Conservation (phyloP, 2,113 vertebrate genomes). For the Tyrannus savana region DNA sequence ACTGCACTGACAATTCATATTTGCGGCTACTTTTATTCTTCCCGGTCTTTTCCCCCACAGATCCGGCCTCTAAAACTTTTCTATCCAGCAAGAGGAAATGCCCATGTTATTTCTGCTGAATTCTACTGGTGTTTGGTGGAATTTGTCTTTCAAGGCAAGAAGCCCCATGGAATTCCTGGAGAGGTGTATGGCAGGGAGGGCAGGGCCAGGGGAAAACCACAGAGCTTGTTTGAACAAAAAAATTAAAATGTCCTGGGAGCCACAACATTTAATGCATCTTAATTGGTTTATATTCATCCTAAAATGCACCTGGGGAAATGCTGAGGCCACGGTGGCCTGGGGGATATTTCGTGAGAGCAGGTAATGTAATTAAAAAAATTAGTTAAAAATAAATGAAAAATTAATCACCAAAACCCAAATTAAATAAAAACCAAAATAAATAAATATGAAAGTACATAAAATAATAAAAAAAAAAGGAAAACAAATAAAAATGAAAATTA, state of each 20-base stretch:
- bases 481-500: not conserved
- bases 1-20: not conserved
- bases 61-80: not conserved
- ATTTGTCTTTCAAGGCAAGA: not conserved
- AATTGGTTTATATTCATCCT: not conserved
- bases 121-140: not conserved
- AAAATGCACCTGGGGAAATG: not conserved
- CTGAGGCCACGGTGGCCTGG: not conserved
- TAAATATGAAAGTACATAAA: not conserved
- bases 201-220: not conserved
- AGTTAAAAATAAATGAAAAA: not conserved
- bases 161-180: not conserved
- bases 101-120: not conserved
- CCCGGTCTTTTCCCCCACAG: not conserved
- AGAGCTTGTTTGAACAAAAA: not conserved
- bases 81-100: not conserved
- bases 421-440: not conserved
- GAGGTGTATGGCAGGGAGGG: not conserved
- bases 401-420: not conserved
- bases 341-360: not conserved
- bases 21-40: not conserved
- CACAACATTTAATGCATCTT: not conserved
- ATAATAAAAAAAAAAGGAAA: not conserved
- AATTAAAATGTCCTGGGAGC: not conserved
- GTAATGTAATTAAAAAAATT: not conserved